Evolutionary conservation across 37 sponge, comb jelly and placozoan species (phyloP).

Genomic region (Cliona cf. orientalis): DNA sequence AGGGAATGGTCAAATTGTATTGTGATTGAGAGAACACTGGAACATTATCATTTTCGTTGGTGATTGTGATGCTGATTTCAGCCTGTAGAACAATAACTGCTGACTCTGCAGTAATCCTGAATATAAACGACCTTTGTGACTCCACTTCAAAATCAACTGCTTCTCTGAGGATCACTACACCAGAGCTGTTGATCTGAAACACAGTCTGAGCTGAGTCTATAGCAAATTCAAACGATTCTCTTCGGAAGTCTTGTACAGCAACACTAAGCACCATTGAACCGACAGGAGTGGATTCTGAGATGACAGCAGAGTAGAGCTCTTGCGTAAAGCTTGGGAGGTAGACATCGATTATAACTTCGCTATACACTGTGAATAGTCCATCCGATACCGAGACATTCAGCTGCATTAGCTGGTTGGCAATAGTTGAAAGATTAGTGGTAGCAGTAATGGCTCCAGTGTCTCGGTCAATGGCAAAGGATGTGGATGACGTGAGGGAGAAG

Average conservation of each 20-base stretch:
- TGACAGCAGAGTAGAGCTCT: neutral
- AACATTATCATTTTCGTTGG: constrained; percentile 76
- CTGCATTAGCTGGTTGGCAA: neutral
- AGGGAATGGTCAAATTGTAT: constrained; percentile 5
- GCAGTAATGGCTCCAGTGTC: constrained; percentile 37
- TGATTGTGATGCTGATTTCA: constrained; percentile 14
- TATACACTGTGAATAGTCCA: constrained; percentile 16
- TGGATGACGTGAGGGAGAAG: constrained; percentile 10
- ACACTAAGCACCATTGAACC: constrained; percentile 23
- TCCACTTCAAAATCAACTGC: constrained; percentile 34
- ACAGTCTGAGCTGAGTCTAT: neutral
- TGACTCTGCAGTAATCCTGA: constrained; percentile 12
- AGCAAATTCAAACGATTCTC: neutral
- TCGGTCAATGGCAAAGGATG: constrained; percentile 21
- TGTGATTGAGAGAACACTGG: constrained; percentile 30
- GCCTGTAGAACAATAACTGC: neutral
- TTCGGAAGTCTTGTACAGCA: constrained; percentile 5
- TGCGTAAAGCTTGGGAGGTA: constrained; percentile 51
- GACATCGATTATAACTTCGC: neutral
- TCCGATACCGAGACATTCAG: constrained; percentile 51
- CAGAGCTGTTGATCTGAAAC: constrained; percentile 26
- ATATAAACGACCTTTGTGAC: neutral
- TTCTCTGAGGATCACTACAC: constrained; percentile 14
- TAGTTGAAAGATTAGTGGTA: constrained; percentile 1
- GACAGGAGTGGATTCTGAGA: constrained; percentile 35